These are phyloP conservation scores for Amblyjoppa proteus DNA, from an alignment of 2,888 invertebrate species.

Conservation along the genomic window DNA sequence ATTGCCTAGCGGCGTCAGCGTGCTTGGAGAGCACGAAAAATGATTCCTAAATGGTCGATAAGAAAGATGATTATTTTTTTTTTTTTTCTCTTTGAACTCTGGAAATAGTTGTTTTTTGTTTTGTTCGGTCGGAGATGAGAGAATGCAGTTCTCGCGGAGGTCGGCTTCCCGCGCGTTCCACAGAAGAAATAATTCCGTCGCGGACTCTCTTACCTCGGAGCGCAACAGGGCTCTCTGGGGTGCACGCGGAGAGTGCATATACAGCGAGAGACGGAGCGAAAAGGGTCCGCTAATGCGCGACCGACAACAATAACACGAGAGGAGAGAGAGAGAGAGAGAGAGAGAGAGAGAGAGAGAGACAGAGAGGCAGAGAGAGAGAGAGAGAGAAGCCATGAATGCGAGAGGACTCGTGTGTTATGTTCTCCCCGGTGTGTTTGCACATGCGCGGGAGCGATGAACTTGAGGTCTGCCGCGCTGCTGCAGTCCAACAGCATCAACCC, in stretches of 20 bases:
- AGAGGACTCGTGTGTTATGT: conserved; percentile 70
- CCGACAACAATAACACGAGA: conserved; percentile 75
- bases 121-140: conserved; percentile 40
- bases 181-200: conserved; percentile 45
- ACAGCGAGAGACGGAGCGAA: conserved; percentile 51
- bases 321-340: conserved; percentile 62
- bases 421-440: conserved; percentile 77
- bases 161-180: conserved; percentile 45
- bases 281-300: conserved; percentile 74
- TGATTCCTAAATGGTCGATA: not conserved
- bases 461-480: conserved; percentile 71
- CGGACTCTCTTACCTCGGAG: conserved; percentile 21
- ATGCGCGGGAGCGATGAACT: conserved; percentile 83
- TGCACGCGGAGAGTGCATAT: conserved; percentile 46
- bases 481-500: conserved; percentile 62
- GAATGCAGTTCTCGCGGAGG: conserved; percentile 61
- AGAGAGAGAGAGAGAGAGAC: conserved; percentile 56
- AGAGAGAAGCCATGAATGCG: conserved; percentile 58
- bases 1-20: too few relatives aligned
- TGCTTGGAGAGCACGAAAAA: not conserved
- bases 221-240: conserved; percentile 50
- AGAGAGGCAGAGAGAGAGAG: conserved; percentile 47
- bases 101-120: not conserved
- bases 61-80: too few relatives aligned
- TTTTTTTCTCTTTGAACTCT: too few relatives aligned